Percentiles rank a stretch among this genome's conserved stretches.
Evolutionary conservation across 2,888 invertebrate species (phyloP).

Genomic region (Steinernema scapterisci): DNA sequence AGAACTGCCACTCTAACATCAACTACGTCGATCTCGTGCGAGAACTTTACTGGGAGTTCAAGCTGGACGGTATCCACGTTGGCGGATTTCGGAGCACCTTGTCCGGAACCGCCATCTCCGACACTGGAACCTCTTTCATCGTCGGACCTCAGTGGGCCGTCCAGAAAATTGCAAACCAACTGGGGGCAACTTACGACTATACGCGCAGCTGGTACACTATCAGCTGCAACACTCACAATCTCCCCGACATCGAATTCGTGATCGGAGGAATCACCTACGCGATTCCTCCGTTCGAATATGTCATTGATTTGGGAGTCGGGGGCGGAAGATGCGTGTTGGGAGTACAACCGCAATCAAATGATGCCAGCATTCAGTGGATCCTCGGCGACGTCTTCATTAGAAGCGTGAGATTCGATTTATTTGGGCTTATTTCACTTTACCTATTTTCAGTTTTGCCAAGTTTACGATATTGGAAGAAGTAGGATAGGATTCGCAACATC

Average conservation of each 20-base stretch:
- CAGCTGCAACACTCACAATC: conserved; percentile 43
- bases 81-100: conserved; percentile 44
- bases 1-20: conserved; percentile 49
- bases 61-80: conserved; percentile 41
- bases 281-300: conserved; percentile 53
- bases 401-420: too few relatives aligned
- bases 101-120: conserved; percentile 41
- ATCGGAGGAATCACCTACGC: conserved; percentile 50
- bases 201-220: conserved; percentile 42
- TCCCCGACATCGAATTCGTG: conserved; percentile 52
- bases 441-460: conserved; percentile 41
- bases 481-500: conserved; percentile 49
- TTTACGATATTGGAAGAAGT: conserved; percentile 54
- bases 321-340: too few relatives aligned
- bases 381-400: conserved; percentile 37
- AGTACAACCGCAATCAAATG: too few relatives aligned
- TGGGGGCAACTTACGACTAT: conserved; percentile 48
- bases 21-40: conserved; percentile 53
- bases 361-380: too few relatives aligned
- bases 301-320: conserved; percentile 43
- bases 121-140: conserved; percentile 55
- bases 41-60: conserved; percentile 44
- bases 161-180: conserved; percentile 44
- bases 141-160: conserved; percentile 46
- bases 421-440: too few relatives aligned